phyloP scores from a whole-genome alignment of 2,888 invertebrate genomes.

The Cyclophora albipunctata region DNA sequence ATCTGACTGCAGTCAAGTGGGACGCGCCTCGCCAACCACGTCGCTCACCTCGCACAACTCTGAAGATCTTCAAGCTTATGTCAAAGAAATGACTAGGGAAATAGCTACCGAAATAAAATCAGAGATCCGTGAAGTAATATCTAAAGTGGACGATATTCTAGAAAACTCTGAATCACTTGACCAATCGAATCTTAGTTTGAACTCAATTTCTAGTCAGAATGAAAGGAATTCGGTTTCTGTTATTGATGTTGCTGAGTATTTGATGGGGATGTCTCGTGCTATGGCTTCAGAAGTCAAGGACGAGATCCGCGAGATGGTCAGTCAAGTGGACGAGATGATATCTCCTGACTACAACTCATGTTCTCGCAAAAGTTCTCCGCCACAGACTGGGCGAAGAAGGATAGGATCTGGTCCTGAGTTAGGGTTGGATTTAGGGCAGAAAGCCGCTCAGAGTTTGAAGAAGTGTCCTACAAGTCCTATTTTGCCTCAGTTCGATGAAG shows the following conservation, averaged over 20 bases:
- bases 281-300: conserved; percentile 88
- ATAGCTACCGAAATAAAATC: conserved; percentile 88
- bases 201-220: conserved; percentile 76
- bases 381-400: conserved; percentile 55
- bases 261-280: conserved; percentile 85
- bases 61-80: conserved; percentile 83
- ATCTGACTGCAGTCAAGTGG: conserved; percentile 73
- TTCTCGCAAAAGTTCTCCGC: conserved; percentile 64
- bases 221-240: conserved; percentile 83
- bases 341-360: conserved; percentile 60
- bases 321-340: conserved; percentile 82
- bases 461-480: conserved; percentile 70
- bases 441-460: conserved; percentile 41
- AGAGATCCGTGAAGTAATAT: conserved; percentile 86
- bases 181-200: conserved; percentile 63
- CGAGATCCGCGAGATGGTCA: conserved; percentile 83
- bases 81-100: conserved; percentile 85
- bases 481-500: conserved; percentile 54
- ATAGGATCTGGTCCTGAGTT: conserved; percentile 64
- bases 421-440: conserved; percentile 45
- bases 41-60: conserved; percentile 73
- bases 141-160: conserved; percentile 85
- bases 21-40: conserved; percentile 71
- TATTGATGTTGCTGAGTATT: conserved; percentile 83
- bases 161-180: conserved; percentile 80